These are phyloP conservation scores for Misgurnus anguillicaudatus DNA, from an alignment of 2,113 vertebrate species.

Conservation along the genomic window DNA sequence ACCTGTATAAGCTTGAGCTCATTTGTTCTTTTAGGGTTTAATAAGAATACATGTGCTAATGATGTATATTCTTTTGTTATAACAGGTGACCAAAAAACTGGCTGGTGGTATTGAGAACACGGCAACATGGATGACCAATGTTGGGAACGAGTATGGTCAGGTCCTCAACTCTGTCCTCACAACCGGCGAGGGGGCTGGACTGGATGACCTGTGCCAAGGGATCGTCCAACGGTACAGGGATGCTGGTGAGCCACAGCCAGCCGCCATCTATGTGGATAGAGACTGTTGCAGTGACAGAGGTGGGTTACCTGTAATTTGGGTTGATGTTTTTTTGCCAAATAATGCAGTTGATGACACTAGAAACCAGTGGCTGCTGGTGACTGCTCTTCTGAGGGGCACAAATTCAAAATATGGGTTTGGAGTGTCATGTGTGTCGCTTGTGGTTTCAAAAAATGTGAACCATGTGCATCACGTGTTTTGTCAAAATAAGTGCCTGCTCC, in stretches of 20 bases:
- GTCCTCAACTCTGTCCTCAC: slow-evolving; percentile 51
- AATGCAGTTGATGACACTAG: too few species aligned
- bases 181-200: slow-evolving; percentile 45
- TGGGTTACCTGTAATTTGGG: slow-evolving; percentile 13
- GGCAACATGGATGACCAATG: slow-evolving; percentile 47
- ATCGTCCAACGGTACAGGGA: slow-evolving; percentile 42
- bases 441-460: too few species aligned
- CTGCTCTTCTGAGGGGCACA: too few species aligned
- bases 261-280: slow-evolving; percentile 52
- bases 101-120: slow-evolving; percentile 42
- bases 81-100: slow-evolving; percentile 47
- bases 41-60: too few species aligned
- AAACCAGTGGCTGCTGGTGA: too few species aligned
- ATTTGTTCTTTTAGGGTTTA: too few species aligned
- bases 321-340: too few species aligned
- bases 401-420: too few species aligned
- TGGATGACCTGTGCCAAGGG: slow-evolving; percentile 47
- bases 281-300: slow-evolving; percentile 53
- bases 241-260: slow-evolving; percentile 46
- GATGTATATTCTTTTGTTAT: too few species aligned
- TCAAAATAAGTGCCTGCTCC: too few species aligned
- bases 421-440: too few species aligned
- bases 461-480: too few species aligned
- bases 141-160: slow-evolving; percentile 44
- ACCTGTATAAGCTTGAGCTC: background rate